phyloP scores from a whole-genome alignment of 2,888 invertebrate species.

The Antitype chi region DNA sequence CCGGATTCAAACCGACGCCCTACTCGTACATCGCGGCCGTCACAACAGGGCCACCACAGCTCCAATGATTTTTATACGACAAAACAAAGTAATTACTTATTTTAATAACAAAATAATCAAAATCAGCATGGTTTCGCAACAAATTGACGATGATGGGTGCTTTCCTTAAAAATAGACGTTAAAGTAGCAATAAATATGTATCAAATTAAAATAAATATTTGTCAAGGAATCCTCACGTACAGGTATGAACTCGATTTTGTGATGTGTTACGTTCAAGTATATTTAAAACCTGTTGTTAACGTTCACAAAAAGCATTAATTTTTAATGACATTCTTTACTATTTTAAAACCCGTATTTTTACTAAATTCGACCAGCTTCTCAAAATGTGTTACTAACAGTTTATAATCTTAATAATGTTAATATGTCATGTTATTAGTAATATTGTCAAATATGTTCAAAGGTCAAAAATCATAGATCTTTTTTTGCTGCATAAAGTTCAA shows the following conservation, averaged over 20 bases:
- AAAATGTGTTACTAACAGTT: neutral
- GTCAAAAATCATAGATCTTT: neutral
- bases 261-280: neutral
- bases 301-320: neutral
- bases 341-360: neutral
- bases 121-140: neutral
- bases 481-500: neutral
- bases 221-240: too few relatives aligned
- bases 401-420: neutral
- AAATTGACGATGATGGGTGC: neutral
- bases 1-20: too few relatives aligned
- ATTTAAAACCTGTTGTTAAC: neutral
- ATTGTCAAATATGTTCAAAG: neutral
- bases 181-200: neutral
- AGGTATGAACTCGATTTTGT: neutral
- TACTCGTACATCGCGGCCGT: too few relatives aligned
- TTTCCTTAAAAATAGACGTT: neutral
- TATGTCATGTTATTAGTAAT: neutral
- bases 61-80: neutral
- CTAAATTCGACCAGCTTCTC: neutral
- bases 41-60: too few relatives aligned
- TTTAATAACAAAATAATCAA: neutral
- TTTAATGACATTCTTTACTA: neutral
- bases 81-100: neutral
- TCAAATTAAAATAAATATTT: neutral